Conservation (phyloP, 2,113 vertebrate genomes). For the Cephalopterus ornatus region DNA sequence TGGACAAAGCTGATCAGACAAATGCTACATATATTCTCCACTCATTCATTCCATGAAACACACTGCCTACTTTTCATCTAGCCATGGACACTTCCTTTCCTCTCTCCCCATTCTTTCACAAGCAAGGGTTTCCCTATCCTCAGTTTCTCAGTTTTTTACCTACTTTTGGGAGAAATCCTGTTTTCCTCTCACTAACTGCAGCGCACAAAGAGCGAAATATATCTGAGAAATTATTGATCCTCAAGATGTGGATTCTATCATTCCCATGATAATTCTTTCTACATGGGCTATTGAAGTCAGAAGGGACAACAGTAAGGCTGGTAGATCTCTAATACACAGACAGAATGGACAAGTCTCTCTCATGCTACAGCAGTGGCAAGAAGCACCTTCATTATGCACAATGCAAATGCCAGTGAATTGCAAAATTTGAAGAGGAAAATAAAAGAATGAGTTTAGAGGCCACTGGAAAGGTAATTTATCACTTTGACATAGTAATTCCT, state of each 20-base stretch:
- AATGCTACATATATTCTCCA: not conserved
- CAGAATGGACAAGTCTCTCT: not conserved
- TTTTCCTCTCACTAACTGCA: not conserved
- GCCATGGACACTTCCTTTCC: not conserved
- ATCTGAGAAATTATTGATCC: not conserved
- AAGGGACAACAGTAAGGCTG: not conserved
- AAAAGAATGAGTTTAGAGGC: not conserved
- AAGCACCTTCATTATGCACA: not conserved
- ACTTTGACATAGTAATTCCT: not conserved
- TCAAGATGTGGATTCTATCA: not conserved
- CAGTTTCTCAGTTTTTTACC: not conserved
- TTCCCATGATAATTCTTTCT: not conserved
- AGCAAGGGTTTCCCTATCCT: not conserved
- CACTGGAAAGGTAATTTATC: not conserved
- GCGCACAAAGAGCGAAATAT: not conserved
- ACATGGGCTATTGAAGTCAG: not conserved
- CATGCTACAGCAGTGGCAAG: not conserved
- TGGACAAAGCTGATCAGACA: not conserved
- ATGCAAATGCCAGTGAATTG: not conserved
- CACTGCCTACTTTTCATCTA: not conserved
- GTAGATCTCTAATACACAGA: not conserved
- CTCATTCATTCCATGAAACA: not conserved
- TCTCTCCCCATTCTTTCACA: not conserved
- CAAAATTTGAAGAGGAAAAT: not conserved
- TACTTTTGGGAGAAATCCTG: not conserved